Base-by-base conservation (phyloP, 2,113 vertebrate genomes). In the Istiophorus platypterus region DNA sequence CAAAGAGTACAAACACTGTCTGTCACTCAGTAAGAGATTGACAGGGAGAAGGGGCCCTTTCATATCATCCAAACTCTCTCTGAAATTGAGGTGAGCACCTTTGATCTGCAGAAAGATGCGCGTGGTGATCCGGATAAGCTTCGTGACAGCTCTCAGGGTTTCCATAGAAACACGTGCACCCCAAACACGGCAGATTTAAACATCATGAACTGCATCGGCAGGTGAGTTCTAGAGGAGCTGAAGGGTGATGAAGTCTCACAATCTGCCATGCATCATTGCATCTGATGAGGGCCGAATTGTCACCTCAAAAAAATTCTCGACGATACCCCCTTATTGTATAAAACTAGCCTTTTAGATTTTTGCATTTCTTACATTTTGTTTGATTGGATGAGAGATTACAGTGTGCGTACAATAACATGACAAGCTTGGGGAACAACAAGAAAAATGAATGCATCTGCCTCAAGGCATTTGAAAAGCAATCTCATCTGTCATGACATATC, bases 21-120 rank as follows among this genome's bases (percentile, higher is more conserved):
- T 78, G 85, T 89, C 91, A 86, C 75, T 91, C 91, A 80, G 51
- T 56, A 31, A 63, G 70, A 76, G 86, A 81, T 8, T 61, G 89
- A 80, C 80, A 69, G 67, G 26, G 39, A 78, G 47, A 51, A 51
- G 41, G 17, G 49, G 56, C 63, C 27, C 37, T 82, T 85, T 91
- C 72, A 86, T 85, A 80, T 87, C 61, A 37, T 75, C 65, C 37
- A 63, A 79, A 86, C 85, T 81, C 65, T 52, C 41, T 51, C 66
- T 73, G 84, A 93, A 93, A 92, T 93, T 93, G 93, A 90, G 92
- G 90, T 92, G 90, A 89, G 63, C 89, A 88, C 91, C 91, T 92
- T 85, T 91, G 89, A 81, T 91, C 88, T 62, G 64, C 81, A 52
- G 69, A 66, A 57, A 80, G 87, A 88, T 78, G 84, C 47, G 47